A percentile compares a stretch with the other conserved stretches of the same genome.
phyloP scores from a whole-genome alignment of 2,113 vertebrate species.

The Oplegnathus fasciatus region DNA sequence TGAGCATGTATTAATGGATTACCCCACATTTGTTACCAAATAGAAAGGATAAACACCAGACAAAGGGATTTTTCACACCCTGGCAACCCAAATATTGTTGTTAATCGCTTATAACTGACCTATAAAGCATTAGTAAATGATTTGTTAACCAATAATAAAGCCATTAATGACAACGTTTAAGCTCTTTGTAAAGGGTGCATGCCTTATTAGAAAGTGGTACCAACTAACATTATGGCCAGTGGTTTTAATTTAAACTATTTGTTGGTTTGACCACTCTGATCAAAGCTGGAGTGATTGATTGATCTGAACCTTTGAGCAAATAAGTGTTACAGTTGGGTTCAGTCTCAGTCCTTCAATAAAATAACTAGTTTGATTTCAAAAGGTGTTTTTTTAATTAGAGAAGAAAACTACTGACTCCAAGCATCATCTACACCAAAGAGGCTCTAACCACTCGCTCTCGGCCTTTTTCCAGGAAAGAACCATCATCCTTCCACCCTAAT shows the following conservation, averaged over 20 bases:
- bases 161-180: neutral
- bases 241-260: too few relatives aligned
- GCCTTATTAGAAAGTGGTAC: neutral
- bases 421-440: neutral
- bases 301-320: neutral
- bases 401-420: neutral
- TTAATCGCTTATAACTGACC: neutral
- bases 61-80: neutral
- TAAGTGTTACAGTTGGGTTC: neutral
- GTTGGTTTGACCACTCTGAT: neutral
- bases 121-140: neutral
- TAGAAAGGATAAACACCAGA: neutral
- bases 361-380: neutral
- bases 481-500: constrained; percentile 48
- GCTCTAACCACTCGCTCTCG: constrained; percentile 4
- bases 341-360: neutral
- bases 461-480: constrained; percentile 20
- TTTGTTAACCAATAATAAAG: neutral
- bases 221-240: neutral
- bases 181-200: neutral
- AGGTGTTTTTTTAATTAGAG: neutral
- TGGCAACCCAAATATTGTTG: neutral
- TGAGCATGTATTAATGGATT: neutral
- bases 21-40: neutral
- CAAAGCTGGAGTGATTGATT: neutral